Evolutionary conservation across 2,888 invertebrate species (phyloP).

Genomic region (Eristalis pertinax): DNA sequence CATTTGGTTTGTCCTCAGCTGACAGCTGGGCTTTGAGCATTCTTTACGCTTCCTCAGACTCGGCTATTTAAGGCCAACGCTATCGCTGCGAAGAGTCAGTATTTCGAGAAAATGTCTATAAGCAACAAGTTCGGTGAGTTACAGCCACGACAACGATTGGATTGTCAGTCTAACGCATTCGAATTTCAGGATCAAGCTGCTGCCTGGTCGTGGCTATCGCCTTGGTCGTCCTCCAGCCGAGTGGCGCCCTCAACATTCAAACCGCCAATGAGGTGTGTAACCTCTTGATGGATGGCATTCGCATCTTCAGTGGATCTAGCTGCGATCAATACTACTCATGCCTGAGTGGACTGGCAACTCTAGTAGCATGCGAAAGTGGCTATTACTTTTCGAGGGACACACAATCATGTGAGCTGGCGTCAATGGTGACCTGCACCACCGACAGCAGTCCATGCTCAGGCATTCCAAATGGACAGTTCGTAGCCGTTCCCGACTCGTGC

Average conservation of each 20-base stretch:
- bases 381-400: slow-evolving; percentile 73
- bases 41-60: neutral
- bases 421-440: slow-evolving; percentile 61
- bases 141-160: too few species aligned
- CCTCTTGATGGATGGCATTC: slow-evolving; percentile 67
- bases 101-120: slow-evolving; percentile 29
- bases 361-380: slow-evolving; percentile 62
- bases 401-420: slow-evolving; percentile 69
- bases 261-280: slow-evolving; percentile 69
- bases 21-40: neutral
- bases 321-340: slow-evolving; percentile 74
- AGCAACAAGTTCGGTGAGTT: slow-evolving; percentile 56
- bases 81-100: slow-evolving; percentile 14
- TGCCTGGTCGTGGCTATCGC: slow-evolving; percentile 31
- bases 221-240: slow-evolving; percentile 13
- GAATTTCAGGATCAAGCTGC: slow-evolving; percentile 33
- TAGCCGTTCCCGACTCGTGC: slow-evolving; percentile 72
- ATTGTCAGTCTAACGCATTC: neutral
- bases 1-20: neutral
- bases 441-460: slow-evolving; percentile 67
- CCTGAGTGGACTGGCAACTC: slow-evolving; percentile 55
- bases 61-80: slow-evolving; percentile 44
- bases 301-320: slow-evolving; percentile 66
- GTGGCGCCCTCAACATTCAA: slow-evolving; percentile 10
- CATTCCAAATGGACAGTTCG: slow-evolving; percentile 69